Percentiles rank a stretch among this genome's conserved stretches.
Conservation (phyloP, 2,113 vertebrate genomes). For the Catharus minimus region DNA sequence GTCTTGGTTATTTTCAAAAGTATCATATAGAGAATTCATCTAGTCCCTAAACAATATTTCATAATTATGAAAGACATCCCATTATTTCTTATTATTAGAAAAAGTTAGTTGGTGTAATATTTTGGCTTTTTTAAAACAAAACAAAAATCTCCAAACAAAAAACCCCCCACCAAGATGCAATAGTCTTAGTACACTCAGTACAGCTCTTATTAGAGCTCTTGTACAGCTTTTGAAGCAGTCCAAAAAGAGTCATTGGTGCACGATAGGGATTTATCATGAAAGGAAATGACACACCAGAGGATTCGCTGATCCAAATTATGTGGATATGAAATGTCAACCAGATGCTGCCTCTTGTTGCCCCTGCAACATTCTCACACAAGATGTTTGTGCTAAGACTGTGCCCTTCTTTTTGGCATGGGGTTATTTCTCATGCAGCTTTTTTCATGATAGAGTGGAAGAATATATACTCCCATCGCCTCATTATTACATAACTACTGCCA, state of each 20-base stretch:
- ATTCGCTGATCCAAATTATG: neutral
- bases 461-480: neutral
- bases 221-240: neutral
- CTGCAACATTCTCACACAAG: neutral
- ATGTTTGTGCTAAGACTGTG: neutral
- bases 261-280: neutral
- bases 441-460: neutral
- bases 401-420: neutral
- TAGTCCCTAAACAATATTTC: neutral
- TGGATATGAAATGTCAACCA: neutral
- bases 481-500: neutral
- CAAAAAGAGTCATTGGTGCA: neutral
- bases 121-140: neutral
- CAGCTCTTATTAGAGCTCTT: neutral
- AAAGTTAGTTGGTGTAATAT: neutral
- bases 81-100: neutral
- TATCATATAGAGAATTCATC: neutral
- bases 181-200: neutral
- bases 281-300: neutral
- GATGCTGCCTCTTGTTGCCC: neutral
- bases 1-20: neutral
- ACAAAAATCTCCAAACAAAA: neutral
- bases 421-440: neutral
- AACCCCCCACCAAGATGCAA: neutral
- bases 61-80: neutral